phyloP scores from a whole-genome alignment of 1,140 invertebrate genomes.

The Metaphire vulgaris region DNA sequence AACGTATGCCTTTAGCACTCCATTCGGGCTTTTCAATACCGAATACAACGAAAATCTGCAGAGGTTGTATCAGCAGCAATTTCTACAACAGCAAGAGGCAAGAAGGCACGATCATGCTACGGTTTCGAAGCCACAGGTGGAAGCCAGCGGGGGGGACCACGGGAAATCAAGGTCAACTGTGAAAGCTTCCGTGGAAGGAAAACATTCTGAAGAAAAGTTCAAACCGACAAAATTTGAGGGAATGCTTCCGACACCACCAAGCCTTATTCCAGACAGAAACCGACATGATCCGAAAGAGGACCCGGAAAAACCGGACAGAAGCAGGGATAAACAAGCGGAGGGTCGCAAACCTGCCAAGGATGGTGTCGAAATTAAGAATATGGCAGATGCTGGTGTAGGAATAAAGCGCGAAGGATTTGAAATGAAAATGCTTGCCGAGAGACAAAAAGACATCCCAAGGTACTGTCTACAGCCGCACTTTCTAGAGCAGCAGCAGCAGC shows the following conservation, averaged over 20 bases:
- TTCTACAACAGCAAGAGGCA: neutral
- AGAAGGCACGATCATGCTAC: neutral
- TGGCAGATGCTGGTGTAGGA: neutral
- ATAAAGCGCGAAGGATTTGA: neutral
- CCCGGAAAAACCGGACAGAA: neutral
- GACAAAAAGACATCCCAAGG: neutral
- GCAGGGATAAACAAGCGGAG: neutral
- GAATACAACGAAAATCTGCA: neutral
- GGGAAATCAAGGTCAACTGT: neutral
- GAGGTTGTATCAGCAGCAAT: neutral
- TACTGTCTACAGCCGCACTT: constrained; percentile 7
- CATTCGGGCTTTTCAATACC: neutral
- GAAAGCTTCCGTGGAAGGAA: no score
- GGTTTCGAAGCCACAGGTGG: neutral
- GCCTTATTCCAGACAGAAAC: constrained; percentile 18
- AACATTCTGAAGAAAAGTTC: neutral
- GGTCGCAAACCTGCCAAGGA: neutral
- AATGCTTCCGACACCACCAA: constrained; percentile 15
- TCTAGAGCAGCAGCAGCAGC: constrained; percentile 5
- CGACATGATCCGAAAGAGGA: constrained; percentile 6
- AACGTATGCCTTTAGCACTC: neutral
- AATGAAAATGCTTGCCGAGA: neutral
- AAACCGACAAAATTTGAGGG: neutral
- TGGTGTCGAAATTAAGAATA: neutral
- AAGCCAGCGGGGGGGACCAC: neutral